Evolutionary conservation across 64 coral and sea anemone species (phyloP), one percentile per base, ranked within the genome.

Genomic region (Anthopleura sola): DNA sequence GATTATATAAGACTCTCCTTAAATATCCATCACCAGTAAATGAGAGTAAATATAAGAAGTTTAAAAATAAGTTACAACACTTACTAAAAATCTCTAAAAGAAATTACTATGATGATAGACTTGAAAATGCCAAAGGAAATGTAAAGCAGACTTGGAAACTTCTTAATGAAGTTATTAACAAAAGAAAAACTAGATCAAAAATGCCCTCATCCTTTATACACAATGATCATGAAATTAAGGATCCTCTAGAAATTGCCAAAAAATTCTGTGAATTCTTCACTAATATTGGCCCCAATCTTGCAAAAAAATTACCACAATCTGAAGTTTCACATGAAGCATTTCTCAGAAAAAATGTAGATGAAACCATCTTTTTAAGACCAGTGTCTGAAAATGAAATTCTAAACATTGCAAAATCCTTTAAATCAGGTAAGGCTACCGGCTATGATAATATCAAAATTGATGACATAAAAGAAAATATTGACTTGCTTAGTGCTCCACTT

Each of bases 211-310:
- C 64, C 14, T 83, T 89, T 33, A 44, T 53, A 23, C 6, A 55
- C 75, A 83, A 57, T 89, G 56, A 46, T 6, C 31, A 75, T 69
- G 87, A 89, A 83, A 83, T 89, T 23, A 75, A 23, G 31, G 49
- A 83, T 60, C 78, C 81, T 32, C 32, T 71, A 12, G n/a, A 47
- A 19, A 89, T 83, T 39, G 87, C 87, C 21, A 83, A 83, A 53
- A 83, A 55, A 69, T 89, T 89, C 47, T 74, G 32, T 51, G 60
- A 83, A 40, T 89, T 23, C 38, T 89, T 89, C 49, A 89, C 64
- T 11, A 55, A 89, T 74, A 6, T 89, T 46, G 87, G 58, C 6
- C 87, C 80, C 5, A 89, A 49, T 46, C 68, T 82, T 53, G 87
- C 79, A 4, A 75, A 89, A 19, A 89, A 89, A 34, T 33, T 89